A percentile compares a stretch with the other conserved stretches of the same genome.
Evolutionary conservation across 2,113 vertebrate genomes (phyloP).

Genomic region (Pelecanoides urinatrix): DNA sequence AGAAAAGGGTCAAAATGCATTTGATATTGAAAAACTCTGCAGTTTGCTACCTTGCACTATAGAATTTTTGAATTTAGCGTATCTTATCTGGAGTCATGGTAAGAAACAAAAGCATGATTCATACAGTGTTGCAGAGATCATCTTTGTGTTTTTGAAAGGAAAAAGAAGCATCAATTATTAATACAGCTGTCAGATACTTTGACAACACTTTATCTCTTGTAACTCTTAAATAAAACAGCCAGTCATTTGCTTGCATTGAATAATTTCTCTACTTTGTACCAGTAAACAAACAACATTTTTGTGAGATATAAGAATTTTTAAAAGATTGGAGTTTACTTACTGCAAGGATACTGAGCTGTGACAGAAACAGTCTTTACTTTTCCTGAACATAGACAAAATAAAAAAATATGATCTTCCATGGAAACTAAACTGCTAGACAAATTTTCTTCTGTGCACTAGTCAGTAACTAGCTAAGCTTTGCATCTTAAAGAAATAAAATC

Average conservation of each 20-base stretch:
- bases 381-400: neutral
- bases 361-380: neutral
- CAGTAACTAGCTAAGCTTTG: neutral
- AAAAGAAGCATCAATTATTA: conserved; percentile 21
- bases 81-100: neutral
- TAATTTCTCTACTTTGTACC: neutral
- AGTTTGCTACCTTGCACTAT: neutral
- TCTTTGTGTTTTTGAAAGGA: neutral
- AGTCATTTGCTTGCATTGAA: neutral
- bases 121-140: neutral
- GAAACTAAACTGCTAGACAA: neutral
- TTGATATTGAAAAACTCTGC: neutral
- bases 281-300: neutral
- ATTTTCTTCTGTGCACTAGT: neutral
- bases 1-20: neutral
- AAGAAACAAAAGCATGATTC: conserved; percentile 4
- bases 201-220: neutral
- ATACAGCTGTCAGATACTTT: neutral
- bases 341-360: neutral
- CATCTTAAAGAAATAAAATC: neutral
- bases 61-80: neutral
- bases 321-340: neutral
- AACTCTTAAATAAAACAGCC: conserved; percentile 22
- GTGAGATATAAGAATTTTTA: neutral
- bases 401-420: neutral